Evolutionary conservation across 1,140 invertebrate species (phyloP).

Genomic region (Eupristina koningsbergeri): DNA sequence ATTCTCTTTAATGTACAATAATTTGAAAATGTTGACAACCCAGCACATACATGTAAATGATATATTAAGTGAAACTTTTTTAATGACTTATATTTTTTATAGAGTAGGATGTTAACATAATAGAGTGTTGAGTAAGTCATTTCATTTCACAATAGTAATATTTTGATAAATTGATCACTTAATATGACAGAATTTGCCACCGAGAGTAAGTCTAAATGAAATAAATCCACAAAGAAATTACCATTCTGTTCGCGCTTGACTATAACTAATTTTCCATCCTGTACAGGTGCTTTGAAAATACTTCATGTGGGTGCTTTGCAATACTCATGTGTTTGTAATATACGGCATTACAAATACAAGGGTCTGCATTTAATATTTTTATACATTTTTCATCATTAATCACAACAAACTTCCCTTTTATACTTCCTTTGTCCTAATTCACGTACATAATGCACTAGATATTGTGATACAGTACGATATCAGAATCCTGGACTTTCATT

Average conservation of each 20-base stretch:
- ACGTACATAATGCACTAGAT: not conserved
- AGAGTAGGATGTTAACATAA: too few relatives aligned
- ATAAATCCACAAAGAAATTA: not conserved
- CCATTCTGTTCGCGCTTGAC: not conserved
- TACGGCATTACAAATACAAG: too few relatives aligned
- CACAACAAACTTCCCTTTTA: not conserved
- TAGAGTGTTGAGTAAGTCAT: too few relatives aligned
- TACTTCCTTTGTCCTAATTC: not conserved
- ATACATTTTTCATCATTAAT: too few relatives aligned
- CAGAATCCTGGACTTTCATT: not conserved
- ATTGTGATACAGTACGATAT: not conserved
- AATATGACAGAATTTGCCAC: not conserved
- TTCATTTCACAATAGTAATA: not conserved
- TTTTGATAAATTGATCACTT: not conserved
- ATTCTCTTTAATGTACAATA: too few relatives aligned
- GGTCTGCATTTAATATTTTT: too few relatives aligned
- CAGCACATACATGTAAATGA: too few relatives aligned
- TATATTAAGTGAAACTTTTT: too few relatives aligned
- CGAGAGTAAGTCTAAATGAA: not conserved
- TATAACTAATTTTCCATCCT: conserved; percentile 6
- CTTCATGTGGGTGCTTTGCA: not conserved
- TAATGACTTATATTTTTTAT: too few relatives aligned
- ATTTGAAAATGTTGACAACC: too few relatives aligned
- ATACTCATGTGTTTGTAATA: too few relatives aligned
- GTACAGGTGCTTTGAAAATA: not conserved